Percentiles rank a stretch among this genome's conserved stretches.
Conservation (phyloP, 1,140 invertebrate genomes). For the Araneus ventricosus region DNA sequence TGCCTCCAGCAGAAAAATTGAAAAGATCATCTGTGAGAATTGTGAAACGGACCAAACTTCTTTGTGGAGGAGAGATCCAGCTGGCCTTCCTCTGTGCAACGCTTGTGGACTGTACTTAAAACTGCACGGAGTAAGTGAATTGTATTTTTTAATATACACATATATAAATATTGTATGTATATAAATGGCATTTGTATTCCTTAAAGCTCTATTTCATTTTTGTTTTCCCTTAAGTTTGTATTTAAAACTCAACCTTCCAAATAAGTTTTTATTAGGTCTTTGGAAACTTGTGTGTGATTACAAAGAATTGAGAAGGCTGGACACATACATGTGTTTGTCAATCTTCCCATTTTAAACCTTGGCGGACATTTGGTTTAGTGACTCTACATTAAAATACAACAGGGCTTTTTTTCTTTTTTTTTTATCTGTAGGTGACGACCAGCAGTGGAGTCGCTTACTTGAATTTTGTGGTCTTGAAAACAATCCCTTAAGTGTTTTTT, state of each 20-base stretch:
- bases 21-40: conserved; percentile 87
- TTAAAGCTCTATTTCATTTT: neutral
- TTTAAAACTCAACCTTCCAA: neutral
- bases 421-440: too few species aligned
- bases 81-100: conserved; percentile 97
- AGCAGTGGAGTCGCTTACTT: too few species aligned
- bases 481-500: too few species aligned
- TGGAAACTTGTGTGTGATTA: neutral
- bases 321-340: too few species aligned
- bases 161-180: too few species aligned
- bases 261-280: neutral
- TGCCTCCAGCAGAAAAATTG: neutral
- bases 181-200: neutral
- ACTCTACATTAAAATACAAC: too few species aligned
- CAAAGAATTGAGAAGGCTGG: neutral
- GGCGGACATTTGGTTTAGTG: too few species aligned
- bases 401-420: too few species aligned
- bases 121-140: conserved; percentile 90
- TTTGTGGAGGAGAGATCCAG: conserved; percentile 96
- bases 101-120: conserved; percentile 98
- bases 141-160: too few species aligned
- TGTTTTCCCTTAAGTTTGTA: neutral
- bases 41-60: conserved; percentile 96
- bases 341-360: too few species aligned
- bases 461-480: too few species aligned